phyloP scores from a whole-genome alignment of 2,888 invertebrate species.

The Fragum fragum region DNA sequence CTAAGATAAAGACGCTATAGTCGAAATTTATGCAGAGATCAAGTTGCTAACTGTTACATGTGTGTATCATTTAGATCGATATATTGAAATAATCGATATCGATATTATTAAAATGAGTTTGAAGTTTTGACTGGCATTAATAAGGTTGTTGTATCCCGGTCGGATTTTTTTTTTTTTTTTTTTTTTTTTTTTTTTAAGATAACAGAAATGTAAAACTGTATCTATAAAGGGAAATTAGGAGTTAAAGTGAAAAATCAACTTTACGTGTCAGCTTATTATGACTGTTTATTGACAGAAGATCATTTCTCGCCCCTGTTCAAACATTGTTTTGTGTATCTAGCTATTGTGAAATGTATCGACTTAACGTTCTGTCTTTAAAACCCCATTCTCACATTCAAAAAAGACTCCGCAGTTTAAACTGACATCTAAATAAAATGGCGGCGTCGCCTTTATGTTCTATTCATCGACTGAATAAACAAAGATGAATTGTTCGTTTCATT shows the following conservation, averaged over 20 bases:
- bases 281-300: constrained; percentile 18
- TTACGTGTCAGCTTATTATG: constrained; percentile 8
- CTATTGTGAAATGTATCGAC: constrained; percentile 30
- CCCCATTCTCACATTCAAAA: constrained; percentile 7
- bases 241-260: constrained; percentile 11
- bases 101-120: no score
- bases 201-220: no score
- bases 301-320: constrained; percentile 41
- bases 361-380: not conserved
- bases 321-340: constrained; percentile 29
- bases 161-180: no score
- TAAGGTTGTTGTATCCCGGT: no score
- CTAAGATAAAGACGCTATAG: no score
- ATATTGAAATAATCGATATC: no score
- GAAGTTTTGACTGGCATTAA: no score
- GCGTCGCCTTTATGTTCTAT: not conserved
- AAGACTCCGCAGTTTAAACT: constrained; percentile 21
- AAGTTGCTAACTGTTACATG: no score
- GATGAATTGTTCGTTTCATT: constrained; percentile 13
- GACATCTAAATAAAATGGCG: constrained; percentile 8
- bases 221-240: no score
- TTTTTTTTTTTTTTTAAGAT: no score
- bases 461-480: constrained; percentile 1
- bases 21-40: no score
- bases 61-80: no score